Conservation (phyloP, 2,113 vertebrate genomes). For the Scomber japonicus region DNA sequence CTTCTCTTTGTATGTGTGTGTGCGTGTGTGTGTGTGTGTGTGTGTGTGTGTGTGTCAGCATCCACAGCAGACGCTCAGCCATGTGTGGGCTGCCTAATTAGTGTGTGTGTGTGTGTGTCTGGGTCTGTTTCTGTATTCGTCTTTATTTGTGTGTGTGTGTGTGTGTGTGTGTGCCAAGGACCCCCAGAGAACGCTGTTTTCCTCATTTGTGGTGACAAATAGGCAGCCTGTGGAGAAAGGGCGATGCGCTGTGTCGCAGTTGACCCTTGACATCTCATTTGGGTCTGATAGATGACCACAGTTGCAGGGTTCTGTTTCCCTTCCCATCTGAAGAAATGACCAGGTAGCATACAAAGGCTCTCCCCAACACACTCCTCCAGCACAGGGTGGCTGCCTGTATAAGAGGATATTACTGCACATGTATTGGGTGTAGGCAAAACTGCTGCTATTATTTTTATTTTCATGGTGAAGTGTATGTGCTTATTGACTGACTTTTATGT, state of each 20-base stretch:
- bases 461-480: background rate
- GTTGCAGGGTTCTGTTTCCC: constrained; percentile 52
- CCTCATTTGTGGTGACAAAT: constrained; percentile 79
- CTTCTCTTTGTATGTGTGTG: constrained; percentile 9
- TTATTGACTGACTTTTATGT: background rate
- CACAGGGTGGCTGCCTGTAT: constrained; percentile 4
- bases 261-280: constrained; percentile 71
- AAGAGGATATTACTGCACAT: background rate
- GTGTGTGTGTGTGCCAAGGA: constrained; percentile 45
- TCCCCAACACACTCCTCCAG: constrained; percentile 46
- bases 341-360: constrained; percentile 43
- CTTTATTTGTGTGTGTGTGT: constrained; percentile 23
- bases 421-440: background rate
- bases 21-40: constrained; percentile 6
- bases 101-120: constrained; percentile 1
- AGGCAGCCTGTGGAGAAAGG: constrained; percentile 67
- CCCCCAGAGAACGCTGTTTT: constrained; percentile 65
- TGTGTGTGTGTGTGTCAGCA: constrained; percentile 12
- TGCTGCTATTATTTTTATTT: constrained; percentile 6
- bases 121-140: constrained; percentile 8
- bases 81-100: constrained; percentile 57
- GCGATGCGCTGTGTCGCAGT: constrained; percentile 66
- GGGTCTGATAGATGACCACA: constrained; percentile 74
- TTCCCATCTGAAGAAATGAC: constrained; percentile 69
- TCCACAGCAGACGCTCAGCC: constrained; percentile 23